A percentile compares a stretch with the other conserved stretches of the same genome.
Evolutionary conservation across 2,113 vertebrate genomes (phyloP).

Genomic region (Pongo abelii): DNA sequence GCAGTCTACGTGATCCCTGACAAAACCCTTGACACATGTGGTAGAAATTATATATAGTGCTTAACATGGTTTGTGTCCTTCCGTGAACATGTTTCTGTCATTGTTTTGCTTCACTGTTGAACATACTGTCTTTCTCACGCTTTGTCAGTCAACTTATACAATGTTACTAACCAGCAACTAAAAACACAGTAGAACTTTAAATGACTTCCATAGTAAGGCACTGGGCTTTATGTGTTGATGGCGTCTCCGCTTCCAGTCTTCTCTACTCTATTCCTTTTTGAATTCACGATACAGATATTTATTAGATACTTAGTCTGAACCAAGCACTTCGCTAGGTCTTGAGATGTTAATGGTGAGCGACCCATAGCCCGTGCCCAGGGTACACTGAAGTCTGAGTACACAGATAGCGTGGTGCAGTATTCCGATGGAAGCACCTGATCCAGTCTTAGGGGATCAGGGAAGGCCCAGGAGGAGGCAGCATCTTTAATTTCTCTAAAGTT

Average conservation of each 20-base stretch:
- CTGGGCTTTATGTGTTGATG: not conserved
- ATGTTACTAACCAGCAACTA: not conserved
- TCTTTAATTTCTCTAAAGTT: not conserved
- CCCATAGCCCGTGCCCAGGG: not conserved
- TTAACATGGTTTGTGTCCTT: not conserved
- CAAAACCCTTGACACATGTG: conserved; percentile 5
- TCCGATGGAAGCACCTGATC: not conserved
- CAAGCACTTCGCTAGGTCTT: not conserved
- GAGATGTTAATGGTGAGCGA: not conserved
- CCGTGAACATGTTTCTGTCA: not conserved
- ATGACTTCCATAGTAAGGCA: not conserved
- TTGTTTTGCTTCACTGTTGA: not conserved
- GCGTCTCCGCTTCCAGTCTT: not conserved
- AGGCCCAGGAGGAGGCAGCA: too few species aligned
- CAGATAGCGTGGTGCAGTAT: fast-evolving
- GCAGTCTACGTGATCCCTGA: not conserved
- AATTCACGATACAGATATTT: not conserved
- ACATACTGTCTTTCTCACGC: not conserved
- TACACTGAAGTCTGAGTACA: not conserved
- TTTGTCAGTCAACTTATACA: not conserved
- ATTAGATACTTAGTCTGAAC: not conserved
- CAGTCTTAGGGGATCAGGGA: not conserved
- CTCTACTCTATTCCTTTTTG: not conserved
- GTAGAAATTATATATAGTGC: not conserved
- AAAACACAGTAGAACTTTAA: not conserved